Conservation (phyloP, 2,888 invertebrate species). For the Strigamia maritima region DNA sequence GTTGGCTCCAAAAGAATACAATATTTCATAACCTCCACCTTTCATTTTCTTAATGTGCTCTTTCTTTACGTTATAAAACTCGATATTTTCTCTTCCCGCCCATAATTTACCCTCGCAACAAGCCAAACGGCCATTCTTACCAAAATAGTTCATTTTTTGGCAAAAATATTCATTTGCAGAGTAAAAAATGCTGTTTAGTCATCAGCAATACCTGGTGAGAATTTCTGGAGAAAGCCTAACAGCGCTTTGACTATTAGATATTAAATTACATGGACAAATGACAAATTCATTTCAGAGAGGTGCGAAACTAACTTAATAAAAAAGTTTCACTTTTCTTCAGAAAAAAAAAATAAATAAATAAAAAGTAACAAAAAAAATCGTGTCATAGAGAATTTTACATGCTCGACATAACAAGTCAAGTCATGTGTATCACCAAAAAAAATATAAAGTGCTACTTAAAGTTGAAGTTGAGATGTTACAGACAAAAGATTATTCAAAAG, state of each 20-base stretch:
- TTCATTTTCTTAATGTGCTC: slow-evolving; percentile 15
- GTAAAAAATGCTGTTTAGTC: too few relatives aligned
- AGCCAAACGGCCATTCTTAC: neutral
- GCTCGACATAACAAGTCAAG: neutral
- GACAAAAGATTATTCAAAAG: neutral
- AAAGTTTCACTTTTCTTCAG: too few relatives aligned
- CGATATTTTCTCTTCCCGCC: neutral
- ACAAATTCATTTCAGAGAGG: too few relatives aligned
- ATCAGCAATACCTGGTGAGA: too few relatives aligned
- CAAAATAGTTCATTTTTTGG: too few relatives aligned
- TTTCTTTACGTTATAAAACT: neutral
- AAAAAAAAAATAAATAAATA: too few relatives aligned
- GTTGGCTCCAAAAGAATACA: slow-evolving; percentile 15
- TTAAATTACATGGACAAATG: too few relatives aligned
- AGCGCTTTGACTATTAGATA: too few relatives aligned
- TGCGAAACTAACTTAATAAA: too few relatives aligned
- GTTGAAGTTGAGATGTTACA: neutral
- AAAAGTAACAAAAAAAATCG: too few relatives aligned
- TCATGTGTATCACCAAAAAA: neutral
- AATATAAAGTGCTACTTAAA: neutral
- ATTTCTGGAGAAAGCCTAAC: too few relatives aligned
- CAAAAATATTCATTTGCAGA: too few relatives aligned
- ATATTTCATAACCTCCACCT: slow-evolving; percentile 10
- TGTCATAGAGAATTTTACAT: neutral
- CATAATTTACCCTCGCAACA: neutral